Percentiles rank a stretch among this genome's conserved stretches.
These are phyloP conservation scores for Gastrophysa polygoni DNA, from an alignment of 2,888 invertebrate species.

Conservation along the genomic window DNA sequence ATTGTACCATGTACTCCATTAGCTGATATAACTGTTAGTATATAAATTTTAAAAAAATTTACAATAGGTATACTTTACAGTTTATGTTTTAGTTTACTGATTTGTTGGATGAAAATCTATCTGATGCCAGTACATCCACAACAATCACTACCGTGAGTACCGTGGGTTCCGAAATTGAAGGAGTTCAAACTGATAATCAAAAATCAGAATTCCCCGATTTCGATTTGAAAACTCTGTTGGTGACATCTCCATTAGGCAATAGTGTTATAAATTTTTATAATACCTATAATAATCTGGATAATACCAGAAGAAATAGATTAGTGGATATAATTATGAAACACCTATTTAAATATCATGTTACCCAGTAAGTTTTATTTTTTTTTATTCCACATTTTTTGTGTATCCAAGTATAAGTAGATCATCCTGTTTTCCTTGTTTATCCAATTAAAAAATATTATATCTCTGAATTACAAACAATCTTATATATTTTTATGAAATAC, in stretches of 20 bases:
- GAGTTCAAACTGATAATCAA: background rate
- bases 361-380: constrained; percentile 12
- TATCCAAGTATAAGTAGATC: background rate
- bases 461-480: no score
- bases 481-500: no score
- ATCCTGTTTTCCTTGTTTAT: background rate
- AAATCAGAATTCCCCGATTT: background rate
- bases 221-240: constrained; percentile 6
- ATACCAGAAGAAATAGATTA: constrained; percentile 1
- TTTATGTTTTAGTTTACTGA: background rate
- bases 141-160: background rate
- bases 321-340: constrained; percentile 14
- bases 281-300: no score
- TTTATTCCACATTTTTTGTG: background rate
- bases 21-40: background rate
- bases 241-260: background rate
- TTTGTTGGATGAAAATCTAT: background rate
- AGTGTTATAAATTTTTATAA: background rate
- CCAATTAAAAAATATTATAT: background rate
- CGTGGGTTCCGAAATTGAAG: background rate
- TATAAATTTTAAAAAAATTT: background rate
- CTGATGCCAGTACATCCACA: background rate
- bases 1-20: background rate
- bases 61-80: background rate
- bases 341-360: constrained; percentile 3